phyloP scores from a whole-genome alignment of 2,888 invertebrate genomes.

The Seira musarum region DNA sequence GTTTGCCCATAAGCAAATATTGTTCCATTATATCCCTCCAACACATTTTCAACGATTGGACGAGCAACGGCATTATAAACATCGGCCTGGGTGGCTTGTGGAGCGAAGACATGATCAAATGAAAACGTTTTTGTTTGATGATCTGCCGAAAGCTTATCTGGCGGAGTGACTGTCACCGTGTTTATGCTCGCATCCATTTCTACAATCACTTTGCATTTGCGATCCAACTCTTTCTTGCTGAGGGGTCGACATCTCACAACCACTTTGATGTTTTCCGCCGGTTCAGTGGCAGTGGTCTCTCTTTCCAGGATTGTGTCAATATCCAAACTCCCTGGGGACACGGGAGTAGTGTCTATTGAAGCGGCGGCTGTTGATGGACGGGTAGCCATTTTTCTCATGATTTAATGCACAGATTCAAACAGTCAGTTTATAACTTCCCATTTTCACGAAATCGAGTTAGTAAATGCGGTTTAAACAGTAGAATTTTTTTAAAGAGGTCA shows the following conservation, averaged over 20 bases:
- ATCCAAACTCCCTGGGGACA: conserved; percentile 21
- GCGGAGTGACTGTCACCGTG: conserved; percentile 79
- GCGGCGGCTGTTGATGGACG: conserved; percentile 23
- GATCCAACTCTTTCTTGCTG: conserved; percentile 81
- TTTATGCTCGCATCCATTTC: conserved; percentile 82
- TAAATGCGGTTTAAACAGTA: too few species aligned
- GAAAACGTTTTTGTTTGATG: conserved; percentile 86
- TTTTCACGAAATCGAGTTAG: too few species aligned
- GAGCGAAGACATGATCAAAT: conserved; percentile 95
- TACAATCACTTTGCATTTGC: conserved; percentile 75
- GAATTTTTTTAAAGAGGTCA: too few species aligned
- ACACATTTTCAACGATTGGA: conserved; percentile 96
- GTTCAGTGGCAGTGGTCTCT: not conserved
- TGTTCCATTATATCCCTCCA: conserved; percentile 97
- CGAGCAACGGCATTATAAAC: conserved; percentile 96
- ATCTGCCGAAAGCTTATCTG: conserved; percentile 70
- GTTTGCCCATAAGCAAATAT: conserved; percentile 76
- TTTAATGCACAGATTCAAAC: too few species aligned
- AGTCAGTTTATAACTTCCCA: too few species aligned
- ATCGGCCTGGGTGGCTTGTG: conserved; percentile 89
- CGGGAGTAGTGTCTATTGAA: conserved; percentile 17
- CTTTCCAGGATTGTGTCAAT: conserved; percentile 20
- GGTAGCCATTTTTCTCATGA: conserved; percentile 14
- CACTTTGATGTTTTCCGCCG: conserved; percentile 86
- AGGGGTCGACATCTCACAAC: conserved; percentile 96